These are phyloP conservation scores for Petrocephalus schoutedeni DNA, from an alignment of 2,797 vertebrate genomes.

Conservation along the genomic window DNA sequence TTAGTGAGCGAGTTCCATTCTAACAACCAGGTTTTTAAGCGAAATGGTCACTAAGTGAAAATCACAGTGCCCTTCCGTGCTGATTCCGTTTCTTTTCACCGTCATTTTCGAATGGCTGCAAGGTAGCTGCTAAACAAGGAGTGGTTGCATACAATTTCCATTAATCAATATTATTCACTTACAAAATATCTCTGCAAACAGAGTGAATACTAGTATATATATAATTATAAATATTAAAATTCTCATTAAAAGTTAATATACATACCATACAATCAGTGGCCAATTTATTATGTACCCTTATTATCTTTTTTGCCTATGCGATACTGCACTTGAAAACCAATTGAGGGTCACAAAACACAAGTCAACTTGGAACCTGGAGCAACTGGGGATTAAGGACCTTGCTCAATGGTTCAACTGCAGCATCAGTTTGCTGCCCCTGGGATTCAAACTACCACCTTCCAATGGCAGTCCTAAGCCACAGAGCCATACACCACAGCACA, in stretches of 20 bases:
- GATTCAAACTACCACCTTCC: background rate
- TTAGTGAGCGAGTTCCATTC: background rate
- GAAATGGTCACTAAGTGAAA: background rate
- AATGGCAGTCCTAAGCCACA: background rate
- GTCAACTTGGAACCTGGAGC: no score
- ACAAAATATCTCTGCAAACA: background rate
- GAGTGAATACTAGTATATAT: background rate
- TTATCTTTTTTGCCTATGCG: no score
- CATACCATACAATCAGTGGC: background rate
- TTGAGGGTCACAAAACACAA: no score
- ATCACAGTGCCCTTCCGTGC: background rate
- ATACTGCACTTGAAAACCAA: no score
- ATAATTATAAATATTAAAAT: background rate
- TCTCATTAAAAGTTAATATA: background rate
- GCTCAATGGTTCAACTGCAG: background rate
- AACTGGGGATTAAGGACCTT: no score
- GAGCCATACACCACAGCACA: background rate
- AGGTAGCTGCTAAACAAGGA: background rate
- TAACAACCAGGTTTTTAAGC: background rate
- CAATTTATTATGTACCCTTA: no score
- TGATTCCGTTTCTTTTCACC: background rate
- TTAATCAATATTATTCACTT: background rate
- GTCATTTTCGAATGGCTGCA: background rate
- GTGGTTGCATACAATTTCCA: background rate
- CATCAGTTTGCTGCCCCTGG: background rate